Conservation (phyloP, 2,797 vertebrate species). For the Arrhamphus sclerolepis region DNA sequence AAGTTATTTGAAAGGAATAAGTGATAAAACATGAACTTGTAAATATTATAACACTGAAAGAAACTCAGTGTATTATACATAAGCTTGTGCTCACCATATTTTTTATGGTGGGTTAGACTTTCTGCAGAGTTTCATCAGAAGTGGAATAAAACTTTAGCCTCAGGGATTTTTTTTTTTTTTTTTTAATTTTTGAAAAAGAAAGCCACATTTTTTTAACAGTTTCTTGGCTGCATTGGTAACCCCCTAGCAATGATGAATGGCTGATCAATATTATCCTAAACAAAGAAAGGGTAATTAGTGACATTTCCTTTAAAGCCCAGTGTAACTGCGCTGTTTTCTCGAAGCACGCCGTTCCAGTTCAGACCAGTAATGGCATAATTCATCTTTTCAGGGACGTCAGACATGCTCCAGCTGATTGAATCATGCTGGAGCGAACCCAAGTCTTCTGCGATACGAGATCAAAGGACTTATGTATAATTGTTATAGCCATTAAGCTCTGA, state of each 20-base stretch:
- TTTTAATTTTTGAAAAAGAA: neutral
- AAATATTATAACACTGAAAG: too few relatives aligned
- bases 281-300: slow-evolving; percentile 71
- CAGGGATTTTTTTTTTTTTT: neutral
- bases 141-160: slow-evolving; percentile 4
- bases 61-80: neutral
- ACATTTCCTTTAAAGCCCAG: slow-evolving; percentile 63
- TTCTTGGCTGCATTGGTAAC: slow-evolving; percentile 38
- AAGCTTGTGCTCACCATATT: neutral
- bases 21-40: too few relatives aligned
- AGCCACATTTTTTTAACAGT: slow-evolving; percentile 23
- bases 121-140: too few relatives aligned
- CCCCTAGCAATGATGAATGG: slow-evolving; percentile 61
- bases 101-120: neutral
- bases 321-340: slow-evolving; percentile 53
- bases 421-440: slow-evolving; percentile 59
- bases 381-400: slow-evolving; percentile 62
- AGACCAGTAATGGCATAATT: slow-evolving; percentile 60
- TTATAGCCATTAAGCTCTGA: slow-evolving; percentile 53
- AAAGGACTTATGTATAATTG: slow-evolving; percentile 65
- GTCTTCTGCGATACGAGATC: slow-evolving; percentile 61
- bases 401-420: slow-evolving; percentile 60
- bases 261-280: slow-evolving; percentile 71
- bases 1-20: too few relatives aligned
- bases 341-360: slow-evolving; percentile 56